Evolutionary conservation across 2,888 invertebrate species (phyloP).

Genomic region (Phymatocera aterrima): DNA sequence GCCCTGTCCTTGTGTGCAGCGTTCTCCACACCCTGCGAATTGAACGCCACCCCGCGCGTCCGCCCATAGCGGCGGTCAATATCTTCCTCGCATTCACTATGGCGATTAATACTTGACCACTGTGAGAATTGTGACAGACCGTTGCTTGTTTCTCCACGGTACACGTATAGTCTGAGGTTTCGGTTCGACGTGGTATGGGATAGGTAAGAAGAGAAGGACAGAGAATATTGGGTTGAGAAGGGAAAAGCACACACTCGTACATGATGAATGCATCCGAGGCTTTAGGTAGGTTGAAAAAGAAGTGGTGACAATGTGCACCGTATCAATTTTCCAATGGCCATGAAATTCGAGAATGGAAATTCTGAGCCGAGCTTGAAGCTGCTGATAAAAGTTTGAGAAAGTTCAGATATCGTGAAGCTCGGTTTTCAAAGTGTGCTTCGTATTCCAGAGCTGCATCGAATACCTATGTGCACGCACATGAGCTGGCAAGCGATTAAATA

Average conservation of each 20-base stretch:
- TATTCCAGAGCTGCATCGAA: conserved; percentile 5
- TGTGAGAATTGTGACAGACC: conserved; percentile 65
- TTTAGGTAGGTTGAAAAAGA: background rate
- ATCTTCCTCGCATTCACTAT: conserved; percentile 66
- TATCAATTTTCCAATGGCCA: background rate
- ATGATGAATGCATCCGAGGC: background rate
- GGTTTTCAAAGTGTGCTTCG: background rate
- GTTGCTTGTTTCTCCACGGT: background rate
- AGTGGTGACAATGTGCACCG: background rate
- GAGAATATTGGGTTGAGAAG: background rate
- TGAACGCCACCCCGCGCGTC: conserved; percentile 49
- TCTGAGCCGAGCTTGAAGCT: too few species aligned
- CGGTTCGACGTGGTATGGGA: background rate
- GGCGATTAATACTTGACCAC: conserved; percentile 68
- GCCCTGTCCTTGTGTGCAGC: background rate
- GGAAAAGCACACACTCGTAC: background rate
- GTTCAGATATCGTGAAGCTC: background rate
- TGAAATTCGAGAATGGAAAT: background rate
- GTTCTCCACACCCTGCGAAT: conserved; percentile 57
- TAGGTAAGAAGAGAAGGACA: background rate
- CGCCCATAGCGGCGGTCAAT: conserved; percentile 68
- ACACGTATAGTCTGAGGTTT: background rate
- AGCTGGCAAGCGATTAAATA: conserved; percentile 19
- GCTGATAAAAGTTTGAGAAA: background rate
- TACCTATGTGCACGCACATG: background rate